Percentiles rank a stretch among this genome's conserved stretches.
Conservation (phyloP, 2,113 vertebrate genomes). For the Crotophaga sulcirostris region DNA sequence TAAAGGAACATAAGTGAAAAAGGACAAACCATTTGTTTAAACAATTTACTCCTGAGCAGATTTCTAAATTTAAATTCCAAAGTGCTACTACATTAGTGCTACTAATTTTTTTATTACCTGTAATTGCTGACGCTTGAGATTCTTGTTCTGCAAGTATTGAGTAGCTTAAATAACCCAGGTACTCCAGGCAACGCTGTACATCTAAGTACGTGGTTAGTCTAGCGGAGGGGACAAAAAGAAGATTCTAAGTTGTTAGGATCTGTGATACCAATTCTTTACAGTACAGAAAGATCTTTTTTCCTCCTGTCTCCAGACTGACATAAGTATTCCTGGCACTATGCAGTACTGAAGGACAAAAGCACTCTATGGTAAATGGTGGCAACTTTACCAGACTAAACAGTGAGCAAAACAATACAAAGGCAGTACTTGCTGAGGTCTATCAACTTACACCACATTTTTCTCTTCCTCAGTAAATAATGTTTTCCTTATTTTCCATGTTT, state of each 20-base stretch:
- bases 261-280: background rate
- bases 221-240: background rate
- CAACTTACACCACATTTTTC: background rate
- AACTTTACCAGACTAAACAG: background rate
- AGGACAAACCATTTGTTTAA: background rate
- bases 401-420: background rate
- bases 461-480: background rate
- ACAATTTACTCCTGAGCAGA: background rate
- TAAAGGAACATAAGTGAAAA: background rate
- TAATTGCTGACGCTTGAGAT: constrained; percentile 93
- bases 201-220: constrained; percentile 96
- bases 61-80: background rate
- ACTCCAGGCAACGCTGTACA: constrained; percentile 95
- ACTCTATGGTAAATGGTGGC: background rate
- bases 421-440: background rate
- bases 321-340: background rate
- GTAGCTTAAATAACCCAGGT: constrained; percentile 95
- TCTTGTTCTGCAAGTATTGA: constrained; percentile 97
- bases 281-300: background rate
- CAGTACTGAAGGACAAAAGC: background rate
- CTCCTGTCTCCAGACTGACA: background rate
- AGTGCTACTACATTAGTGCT: too few species aligned
- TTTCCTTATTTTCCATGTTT: background rate
- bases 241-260: background rate
- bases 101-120: constrained; percentile 74